Evolutionary conservation across 2,113 vertebrate species (phyloP).

Genomic region (Leptocoma aspasia): DNA sequence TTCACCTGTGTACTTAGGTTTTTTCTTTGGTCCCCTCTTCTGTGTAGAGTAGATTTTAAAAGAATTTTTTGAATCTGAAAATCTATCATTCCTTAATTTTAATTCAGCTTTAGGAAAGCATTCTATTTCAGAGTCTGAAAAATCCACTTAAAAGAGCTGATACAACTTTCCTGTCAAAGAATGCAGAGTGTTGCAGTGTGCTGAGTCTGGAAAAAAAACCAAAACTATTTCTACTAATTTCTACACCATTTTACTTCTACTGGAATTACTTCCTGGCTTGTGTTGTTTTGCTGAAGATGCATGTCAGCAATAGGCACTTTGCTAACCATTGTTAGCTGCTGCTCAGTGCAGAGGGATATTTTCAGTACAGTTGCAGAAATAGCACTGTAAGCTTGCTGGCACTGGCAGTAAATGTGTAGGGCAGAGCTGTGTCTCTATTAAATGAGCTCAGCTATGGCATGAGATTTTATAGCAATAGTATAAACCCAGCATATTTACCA

Average conservation of each 20-base stretch:
- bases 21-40: neutral
- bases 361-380: neutral
- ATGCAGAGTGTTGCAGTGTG: neutral
- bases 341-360: neutral
- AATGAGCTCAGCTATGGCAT: neutral
- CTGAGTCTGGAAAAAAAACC: neutral
- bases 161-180: neutral
- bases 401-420: neutral
- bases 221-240: neutral
- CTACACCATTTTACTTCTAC: neutral
- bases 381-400: neutral
- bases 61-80: neutral
- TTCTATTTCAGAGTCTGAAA: neutral
- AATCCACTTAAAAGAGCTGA: neutral
- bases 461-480: neutral
- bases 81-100: neutral
- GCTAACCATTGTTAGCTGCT: fast-evolving
- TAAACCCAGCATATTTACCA: neutral
- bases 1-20: neutral
- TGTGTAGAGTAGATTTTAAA: neutral
- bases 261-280: neutral
- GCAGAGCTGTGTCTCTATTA: neutral
- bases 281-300: neutral
- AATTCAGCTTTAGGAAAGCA: neutral
- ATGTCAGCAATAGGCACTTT: neutral